These are phyloP conservation scores for Stramonita haemastoma DNA, from an alignment of 2,888 invertebrate species.

Conservation along the genomic window DNA sequence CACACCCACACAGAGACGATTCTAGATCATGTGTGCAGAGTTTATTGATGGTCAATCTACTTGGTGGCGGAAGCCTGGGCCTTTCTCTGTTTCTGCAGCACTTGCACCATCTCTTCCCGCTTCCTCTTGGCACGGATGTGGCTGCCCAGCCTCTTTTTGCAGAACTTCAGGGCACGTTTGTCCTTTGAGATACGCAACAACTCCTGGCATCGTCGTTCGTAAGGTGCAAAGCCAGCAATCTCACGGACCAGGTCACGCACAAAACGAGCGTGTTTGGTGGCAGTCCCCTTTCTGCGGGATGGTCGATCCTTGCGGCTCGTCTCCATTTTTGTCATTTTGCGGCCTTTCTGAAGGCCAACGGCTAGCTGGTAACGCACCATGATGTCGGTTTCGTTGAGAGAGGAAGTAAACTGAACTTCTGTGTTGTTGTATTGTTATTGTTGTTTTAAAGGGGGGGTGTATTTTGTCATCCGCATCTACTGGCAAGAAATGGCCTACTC, in stretches of 20 bases:
- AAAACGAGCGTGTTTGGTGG: conserved; percentile 96
- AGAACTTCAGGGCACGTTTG: conserved; percentile 97
- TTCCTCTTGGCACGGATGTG: conserved; percentile 99
- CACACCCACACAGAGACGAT: neutral
- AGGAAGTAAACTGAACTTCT: conserved; percentile 33
- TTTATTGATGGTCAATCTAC: neutral
- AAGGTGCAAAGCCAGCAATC: conserved; percentile 98
- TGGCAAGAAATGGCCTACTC: too few relatives aligned
- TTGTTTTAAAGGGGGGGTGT: too few relatives aligned
- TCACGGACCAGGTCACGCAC: conserved; percentile 97
- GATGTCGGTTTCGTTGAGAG: conserved; percentile 13
- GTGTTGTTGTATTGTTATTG: too few relatives aligned
- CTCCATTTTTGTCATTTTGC: conserved; percentile 89
- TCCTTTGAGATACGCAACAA: conserved; percentile 98
- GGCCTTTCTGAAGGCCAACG: conserved; percentile 95
- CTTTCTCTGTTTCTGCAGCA: conserved; percentile 98
- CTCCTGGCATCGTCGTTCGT: conserved; percentile 99
- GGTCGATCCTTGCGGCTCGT: conserved; percentile 86
- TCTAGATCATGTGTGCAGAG: neutral
- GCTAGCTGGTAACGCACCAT: conserved; percentile 80
- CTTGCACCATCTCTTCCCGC: conserved; percentile 98
- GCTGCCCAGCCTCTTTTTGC: conserved; percentile 95
- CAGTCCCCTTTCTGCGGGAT: conserved; percentile 85
- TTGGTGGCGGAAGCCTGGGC: conserved; percentile 79
- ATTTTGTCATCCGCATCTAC: too few relatives aligned